phyloP scores from a whole-genome alignment of 2,113 vertebrate species.

The Phycodurus eques region DNA sequence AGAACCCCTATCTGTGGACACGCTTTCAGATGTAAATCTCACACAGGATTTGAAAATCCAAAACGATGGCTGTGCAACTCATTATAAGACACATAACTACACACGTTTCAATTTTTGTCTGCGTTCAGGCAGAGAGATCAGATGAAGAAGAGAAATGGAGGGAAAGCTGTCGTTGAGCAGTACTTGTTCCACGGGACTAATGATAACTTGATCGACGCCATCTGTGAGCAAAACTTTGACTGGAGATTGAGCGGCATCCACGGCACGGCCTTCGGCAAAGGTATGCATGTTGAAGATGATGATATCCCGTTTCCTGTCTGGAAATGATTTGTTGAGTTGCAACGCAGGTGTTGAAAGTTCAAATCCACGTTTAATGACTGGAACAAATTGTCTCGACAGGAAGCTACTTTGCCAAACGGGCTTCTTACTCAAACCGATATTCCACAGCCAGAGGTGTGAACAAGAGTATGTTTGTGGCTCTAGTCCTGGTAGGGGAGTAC shows the following conservation, averaged over 20 bases:
- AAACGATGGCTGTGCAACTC: background rate
- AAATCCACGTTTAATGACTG: background rate
- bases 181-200: conserved; percentile 78
- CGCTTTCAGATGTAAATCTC: conserved; percentile 80
- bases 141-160: conserved; percentile 70
- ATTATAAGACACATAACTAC: too few relatives aligned
- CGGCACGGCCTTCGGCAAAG: conserved; percentile 78
- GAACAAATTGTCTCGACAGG: conserved; percentile 41
- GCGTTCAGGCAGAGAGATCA: conserved; percentile 78
- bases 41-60: background rate
- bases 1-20: conserved; percentile 81
- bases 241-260: conserved; percentile 79
- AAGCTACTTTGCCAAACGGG: conserved; percentile 75
- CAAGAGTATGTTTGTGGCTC: conserved; percentile 65
- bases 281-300: conserved; percentile 40
- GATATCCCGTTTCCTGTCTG: background rate
- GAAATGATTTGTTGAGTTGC: background rate
- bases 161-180: conserved; percentile 60
- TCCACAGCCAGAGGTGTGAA: background rate
- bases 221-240: conserved; percentile 83
- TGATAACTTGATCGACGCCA: conserved; percentile 46
- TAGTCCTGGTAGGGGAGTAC: conserved; percentile 63
- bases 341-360: background rate
- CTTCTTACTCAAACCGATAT: conserved; percentile 56
- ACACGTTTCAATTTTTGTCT: background rate